Percentiles rank a stretch among this genome's conserved stretches.
Conservation (phyloP, 2,797 vertebrate genomes). For the Pipistrellus pygmaeus region DNA sequence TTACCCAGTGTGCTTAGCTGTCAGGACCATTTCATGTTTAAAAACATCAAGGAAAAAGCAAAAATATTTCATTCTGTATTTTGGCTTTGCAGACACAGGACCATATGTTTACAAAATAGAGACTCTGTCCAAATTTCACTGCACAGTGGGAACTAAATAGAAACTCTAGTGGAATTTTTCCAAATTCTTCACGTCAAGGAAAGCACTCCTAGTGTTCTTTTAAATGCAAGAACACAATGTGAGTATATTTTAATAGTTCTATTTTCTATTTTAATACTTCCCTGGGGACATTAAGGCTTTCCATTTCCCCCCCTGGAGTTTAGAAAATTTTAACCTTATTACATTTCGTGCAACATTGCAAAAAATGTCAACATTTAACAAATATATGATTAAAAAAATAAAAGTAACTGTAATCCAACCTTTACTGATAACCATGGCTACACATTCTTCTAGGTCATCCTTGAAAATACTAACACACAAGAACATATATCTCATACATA, state of each 20-base stretch:
- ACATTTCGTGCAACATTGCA: background rate
- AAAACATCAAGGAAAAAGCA: conserved; percentile 53
- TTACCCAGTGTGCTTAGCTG: background rate
- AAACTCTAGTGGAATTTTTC: conserved; percentile 57
- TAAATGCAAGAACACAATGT: conserved; percentile 52
- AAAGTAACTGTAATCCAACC: conserved; percentile 6
- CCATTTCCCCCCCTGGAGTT: background rate
- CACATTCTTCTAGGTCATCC: background rate
- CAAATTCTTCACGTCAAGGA: conserved; percentile 67
- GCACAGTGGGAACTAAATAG: background rate
- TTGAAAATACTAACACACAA: conserved; percentile 2
- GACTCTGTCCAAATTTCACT: conserved; percentile 13
- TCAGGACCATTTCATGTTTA: background rate
- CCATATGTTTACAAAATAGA: conserved; percentile 75
- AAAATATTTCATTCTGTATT: conserved; percentile 58
- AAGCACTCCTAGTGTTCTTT: conserved; percentile 42
- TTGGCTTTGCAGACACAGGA: conserved; percentile 55
- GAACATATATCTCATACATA: background rate
- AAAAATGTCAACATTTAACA: conserved; percentile 1
- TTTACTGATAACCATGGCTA: background rate
- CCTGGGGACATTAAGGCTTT: conserved; percentile 20
- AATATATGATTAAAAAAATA: conserved; percentile 41
- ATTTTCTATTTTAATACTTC: conserved; percentile 58
- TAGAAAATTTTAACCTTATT: conserved; percentile 32
- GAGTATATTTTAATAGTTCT: conserved; percentile 37